These are phyloP conservation scores for Drosophila phalerata DNA, from an alignment of 2,888 invertebrate genomes.

Conservation along the genomic window DNA sequence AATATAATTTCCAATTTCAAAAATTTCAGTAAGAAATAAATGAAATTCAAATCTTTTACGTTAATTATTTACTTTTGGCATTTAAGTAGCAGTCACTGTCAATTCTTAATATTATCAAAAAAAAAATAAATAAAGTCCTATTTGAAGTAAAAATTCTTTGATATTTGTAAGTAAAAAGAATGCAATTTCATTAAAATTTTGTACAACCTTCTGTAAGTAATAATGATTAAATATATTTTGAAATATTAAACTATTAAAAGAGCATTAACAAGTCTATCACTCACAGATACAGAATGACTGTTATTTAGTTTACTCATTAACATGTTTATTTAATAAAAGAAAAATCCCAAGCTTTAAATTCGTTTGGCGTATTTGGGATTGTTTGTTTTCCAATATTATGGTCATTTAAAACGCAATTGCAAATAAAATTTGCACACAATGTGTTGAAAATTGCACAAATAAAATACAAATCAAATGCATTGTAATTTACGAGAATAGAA, in stretches of 20 bases:
- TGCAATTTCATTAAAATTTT: background rate
- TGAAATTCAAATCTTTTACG: too few species aligned
- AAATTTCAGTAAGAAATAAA: too few species aligned
- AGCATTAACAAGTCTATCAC: background rate
- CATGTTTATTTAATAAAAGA: conserved; percentile 48
- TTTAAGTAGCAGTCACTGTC: too few species aligned
- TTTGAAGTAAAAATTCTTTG: too few species aligned
- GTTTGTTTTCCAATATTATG: conserved; percentile 3
- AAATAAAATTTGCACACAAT: conserved; percentile 45
- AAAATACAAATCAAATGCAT: conserved; percentile 51
- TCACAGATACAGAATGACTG: background rate
- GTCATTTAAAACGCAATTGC: conserved; percentile 35
- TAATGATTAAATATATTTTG: too few species aligned
- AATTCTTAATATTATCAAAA: background rate
- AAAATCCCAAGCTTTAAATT: conserved; percentile 24
- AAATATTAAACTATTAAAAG: background rate
- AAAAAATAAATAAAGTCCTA: too few species aligned
- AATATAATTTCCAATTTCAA: too few species aligned
- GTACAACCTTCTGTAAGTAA: background rate
- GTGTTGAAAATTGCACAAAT: conserved; percentile 38
- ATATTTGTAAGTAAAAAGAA: background rate
- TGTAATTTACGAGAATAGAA: conserved; percentile 58
- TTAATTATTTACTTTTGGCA: too few species aligned
- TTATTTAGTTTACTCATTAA: conserved; percentile 53
- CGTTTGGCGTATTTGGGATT: background rate